phyloP scores from a whole-genome alignment of 2,888 invertebrate species.

The Drosophila affinis region DNA sequence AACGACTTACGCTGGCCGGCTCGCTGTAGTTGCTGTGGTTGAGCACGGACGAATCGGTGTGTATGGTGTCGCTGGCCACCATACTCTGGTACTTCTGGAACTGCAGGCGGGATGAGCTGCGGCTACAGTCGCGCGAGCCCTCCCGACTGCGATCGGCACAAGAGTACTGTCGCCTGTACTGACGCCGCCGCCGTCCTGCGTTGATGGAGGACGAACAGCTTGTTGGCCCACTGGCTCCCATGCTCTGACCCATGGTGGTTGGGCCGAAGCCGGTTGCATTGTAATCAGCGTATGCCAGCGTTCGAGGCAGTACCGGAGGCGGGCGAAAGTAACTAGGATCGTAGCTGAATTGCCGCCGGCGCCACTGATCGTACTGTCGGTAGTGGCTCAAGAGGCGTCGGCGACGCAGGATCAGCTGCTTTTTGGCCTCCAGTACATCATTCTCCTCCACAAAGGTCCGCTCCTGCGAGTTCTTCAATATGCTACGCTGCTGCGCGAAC shows the following conservation, averaged over 20 bases:
- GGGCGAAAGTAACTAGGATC: constrained; percentile 83
- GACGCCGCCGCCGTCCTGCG: constrained; percentile 81
- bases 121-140: constrained; percentile 81
- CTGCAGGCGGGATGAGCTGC: constrained; percentile 75
- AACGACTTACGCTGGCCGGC: constrained; percentile 80
- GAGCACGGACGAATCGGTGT: constrained; percentile 74
- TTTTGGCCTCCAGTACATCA: constrained; percentile 81
- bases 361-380: constrained; percentile 83
- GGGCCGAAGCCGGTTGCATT: constrained; percentile 24
- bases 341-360: constrained; percentile 83
- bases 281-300: constrained; percentile 69
- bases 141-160: constrained; percentile 82
- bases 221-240: constrained; percentile 18
- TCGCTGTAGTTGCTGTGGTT: constrained; percentile 77
- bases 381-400: constrained; percentile 83
- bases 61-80: constrained; percentile 77
- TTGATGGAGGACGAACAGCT: constrained; percentile 35
- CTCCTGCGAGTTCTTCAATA: constrained; percentile 80
- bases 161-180: constrained; percentile 82
- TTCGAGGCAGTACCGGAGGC: constrained; percentile 69
- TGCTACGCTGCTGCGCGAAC: constrained; percentile 79
- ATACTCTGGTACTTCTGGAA: constrained; percentile 71
- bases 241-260: constrained; percentile 19
- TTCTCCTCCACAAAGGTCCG: constrained; percentile 77
- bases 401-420: constrained; percentile 81